Base-by-base conservation (phyloP, 2,113 vertebrate genomes). In the Paradoxurus hermaphroditus region DNA sequence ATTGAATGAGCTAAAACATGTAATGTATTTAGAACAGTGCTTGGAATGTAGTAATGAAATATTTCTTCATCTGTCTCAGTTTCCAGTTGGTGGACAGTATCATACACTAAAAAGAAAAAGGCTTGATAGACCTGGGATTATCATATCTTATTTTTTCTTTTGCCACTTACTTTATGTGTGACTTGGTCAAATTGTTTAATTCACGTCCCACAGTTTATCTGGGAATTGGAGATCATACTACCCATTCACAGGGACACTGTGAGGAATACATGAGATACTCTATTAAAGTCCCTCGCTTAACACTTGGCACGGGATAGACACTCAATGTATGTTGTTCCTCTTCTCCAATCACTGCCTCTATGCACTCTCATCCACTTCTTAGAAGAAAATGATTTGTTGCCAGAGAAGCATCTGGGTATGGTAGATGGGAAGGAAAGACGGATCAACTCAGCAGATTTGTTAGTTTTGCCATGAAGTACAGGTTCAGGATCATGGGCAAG, bases 231-330 rank as follows among this genome's bases (percentile, higher is more conserved):
- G 49, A 29, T 41, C 65, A 75, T 34, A 0, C 36, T 51, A 4
- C 7, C 39, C 73, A 49, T 5, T 18, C 46, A 68, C 21, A 46
- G 63, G 34, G 49, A 25, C 49, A 15, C 4, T 39, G 36, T 41
- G 27, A 85, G 34, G 13, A 62, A 78, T 59, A 56, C 49, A 79
- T 27, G 63, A 31, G 41, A 29, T 82, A 23, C 5, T 31, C 8
- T 10, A 0, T 23, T 23, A 62, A 46, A 46, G 11, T 1, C 62
- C 53, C 36, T 23, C 19, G 46, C 5, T 27, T n/a, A 23, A 68
- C 0, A 1, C 15, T 44, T 70, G 88, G 7, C 41, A 1, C n/a
- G 1, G 2, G 21, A 34, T 1, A 29, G 75, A 34, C 27, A 27
- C 5, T 31, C 63, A 41, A 2, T 51, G 16, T 34, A 16, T 63